Conservation (phyloP, 2,797 vertebrate species). For the Molossus molossus region DNA sequence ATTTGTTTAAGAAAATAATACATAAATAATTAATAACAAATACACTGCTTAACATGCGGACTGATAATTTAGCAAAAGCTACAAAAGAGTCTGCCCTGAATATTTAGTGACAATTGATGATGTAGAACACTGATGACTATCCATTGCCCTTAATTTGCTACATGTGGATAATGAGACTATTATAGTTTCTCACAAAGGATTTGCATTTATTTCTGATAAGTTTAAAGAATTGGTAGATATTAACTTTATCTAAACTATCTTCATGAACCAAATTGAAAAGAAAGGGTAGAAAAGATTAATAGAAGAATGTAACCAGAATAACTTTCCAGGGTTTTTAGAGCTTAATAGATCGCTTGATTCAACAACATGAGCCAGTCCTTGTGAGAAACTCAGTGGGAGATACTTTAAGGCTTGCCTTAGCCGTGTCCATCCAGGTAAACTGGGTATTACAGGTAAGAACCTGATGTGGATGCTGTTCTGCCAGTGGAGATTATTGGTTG, state of each 20-base stretch:
- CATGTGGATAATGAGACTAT: neutral
- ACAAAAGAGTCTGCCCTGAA: neutral
- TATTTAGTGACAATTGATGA: neutral
- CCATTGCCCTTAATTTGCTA: neutral
- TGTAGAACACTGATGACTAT: neutral
- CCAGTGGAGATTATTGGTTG: neutral
- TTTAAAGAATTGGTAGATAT: neutral
- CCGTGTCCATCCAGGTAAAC: neutral
- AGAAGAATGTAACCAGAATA: neutral
- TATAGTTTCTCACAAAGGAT: neutral
- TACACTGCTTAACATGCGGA: neutral
- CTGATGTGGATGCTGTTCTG: neutral
- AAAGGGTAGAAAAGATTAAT: neutral
- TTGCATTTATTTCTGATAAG: constrained; percentile 24
- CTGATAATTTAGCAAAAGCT: neutral
- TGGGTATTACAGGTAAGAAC: neutral
- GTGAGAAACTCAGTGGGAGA: neutral
- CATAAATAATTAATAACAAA: neutral
- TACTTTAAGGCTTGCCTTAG: neutral
- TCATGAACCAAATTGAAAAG: neutral
- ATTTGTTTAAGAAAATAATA: neutral
- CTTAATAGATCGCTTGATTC: neutral
- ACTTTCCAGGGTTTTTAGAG: neutral
- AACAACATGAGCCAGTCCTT: neutral
- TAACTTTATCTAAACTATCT: neutral